Evolutionary conservation across 2,113 vertebrate species (phyloP), one percentile per base, ranked within the genome.

Genomic region (Pogonocichla stellata): DNA sequence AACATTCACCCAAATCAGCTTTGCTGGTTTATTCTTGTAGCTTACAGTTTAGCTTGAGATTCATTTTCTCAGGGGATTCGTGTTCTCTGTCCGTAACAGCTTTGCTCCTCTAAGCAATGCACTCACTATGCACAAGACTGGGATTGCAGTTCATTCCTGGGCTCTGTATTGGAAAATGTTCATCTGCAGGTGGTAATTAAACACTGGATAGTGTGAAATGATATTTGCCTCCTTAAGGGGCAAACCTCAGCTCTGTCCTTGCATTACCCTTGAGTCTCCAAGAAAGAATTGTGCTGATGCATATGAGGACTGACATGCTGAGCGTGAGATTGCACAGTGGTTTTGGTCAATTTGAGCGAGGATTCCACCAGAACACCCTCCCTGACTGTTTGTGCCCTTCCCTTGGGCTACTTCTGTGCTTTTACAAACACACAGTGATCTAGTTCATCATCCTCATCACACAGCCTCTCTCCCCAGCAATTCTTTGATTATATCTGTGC

Each of bases 1-100:
- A 51, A 72, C 71, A 77, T 90, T 93, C 80, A 54, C 26, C 70
- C 79, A 95, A 96, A 97, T 90, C 94, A 97, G 95, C 97, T 97
- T 98, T 97, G 90, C 73, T 95, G 82, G 25, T 86, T 97, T 96
- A 88, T 89, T 92, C 79, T 56, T 80, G 65, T 93, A 75, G 87
- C 95, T 97, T 91, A 70, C 50, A 71, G 73, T 84, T 96, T 48
- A 95, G 57, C 80, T 77, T 4, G 64, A 47, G 90, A 69, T 94
- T 94, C 80, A 51, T 70, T 92, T 95, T 91, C 62, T 85, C 86
- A 34, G 28, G 88, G 82, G 79, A 95, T 94, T 95, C 47, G 9
- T 5, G 14, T 53, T 95, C 88, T 94, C 82, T 80, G 72, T 60
- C 71, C 3, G 0, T 45, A 71, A 33, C 71, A 83, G 87, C 34